Evolutionary conservation across 2,113 vertebrate species (phyloP).

Genomic region (Taurulus bubalis): DNA sequence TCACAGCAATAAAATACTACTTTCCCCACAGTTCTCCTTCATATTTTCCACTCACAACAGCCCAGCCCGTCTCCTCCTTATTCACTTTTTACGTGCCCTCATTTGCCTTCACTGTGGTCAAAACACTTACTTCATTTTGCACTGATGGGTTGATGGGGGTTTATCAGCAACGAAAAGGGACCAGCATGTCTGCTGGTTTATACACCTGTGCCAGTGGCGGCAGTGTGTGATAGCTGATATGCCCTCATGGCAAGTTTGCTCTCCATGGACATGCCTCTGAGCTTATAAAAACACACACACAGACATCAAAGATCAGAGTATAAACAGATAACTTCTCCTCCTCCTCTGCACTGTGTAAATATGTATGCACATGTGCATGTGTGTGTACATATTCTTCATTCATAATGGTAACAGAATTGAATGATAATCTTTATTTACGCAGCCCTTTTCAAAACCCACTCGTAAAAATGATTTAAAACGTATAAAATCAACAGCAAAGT

Average conservation of each 20-base stretch:
- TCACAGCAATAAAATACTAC: conserved; percentile 56
- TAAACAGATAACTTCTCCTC: conserved; percentile 41
- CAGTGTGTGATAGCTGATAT: conserved; percentile 70
- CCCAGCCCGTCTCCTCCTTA: conserved; percentile 36
- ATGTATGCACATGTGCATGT: neutral
- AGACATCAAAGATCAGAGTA: conserved; percentile 62
- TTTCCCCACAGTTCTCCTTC: conserved; percentile 43
- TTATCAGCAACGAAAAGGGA: conserved; percentile 65
- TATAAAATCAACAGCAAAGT: conserved; percentile 40
- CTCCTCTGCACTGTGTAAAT: conserved; percentile 18
- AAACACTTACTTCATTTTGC: conserved; percentile 62
- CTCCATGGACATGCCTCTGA: conserved; percentile 66
- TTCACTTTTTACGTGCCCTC: conserved; percentile 56
- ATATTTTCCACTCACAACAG: conserved; percentile 43
- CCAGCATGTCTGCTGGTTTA: conserved; percentile 67
- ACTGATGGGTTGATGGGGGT: conserved; percentile 54
- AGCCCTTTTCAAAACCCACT: conserved; percentile 39
- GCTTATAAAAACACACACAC: conserved; percentile 65
- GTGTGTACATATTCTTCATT: conserved; percentile 16
- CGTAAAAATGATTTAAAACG: conserved; percentile 45
- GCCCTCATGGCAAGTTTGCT: conserved; percentile 69
- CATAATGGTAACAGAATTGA: conserved; percentile 29
- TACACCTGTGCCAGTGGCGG: conserved; percentile 75
- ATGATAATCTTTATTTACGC: conserved; percentile 39
- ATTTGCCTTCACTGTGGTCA: conserved; percentile 56